These are phyloP conservation scores for Chaetodon trifascialis DNA, from an alignment of 2,113 vertebrate species.

Conservation along the genomic window DNA sequence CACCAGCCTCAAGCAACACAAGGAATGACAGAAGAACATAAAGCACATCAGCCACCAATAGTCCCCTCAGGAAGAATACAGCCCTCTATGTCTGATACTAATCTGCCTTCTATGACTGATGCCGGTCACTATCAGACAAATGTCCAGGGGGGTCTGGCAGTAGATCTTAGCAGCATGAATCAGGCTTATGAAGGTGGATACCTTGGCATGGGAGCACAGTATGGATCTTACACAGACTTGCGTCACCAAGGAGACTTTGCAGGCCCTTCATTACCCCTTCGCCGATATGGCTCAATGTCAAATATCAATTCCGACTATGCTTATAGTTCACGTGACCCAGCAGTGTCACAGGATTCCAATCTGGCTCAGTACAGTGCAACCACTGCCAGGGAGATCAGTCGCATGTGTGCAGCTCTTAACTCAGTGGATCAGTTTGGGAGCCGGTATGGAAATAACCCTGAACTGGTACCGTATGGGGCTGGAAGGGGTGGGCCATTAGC, in stretches of 20 bases:
- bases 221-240: constrained; percentile 95
- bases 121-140: constrained; percentile 87
- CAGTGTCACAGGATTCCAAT: constrained; percentile 91
- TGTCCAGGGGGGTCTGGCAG: constrained; percentile 88
- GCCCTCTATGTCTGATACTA: constrained; percentile 96
- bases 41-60: constrained; percentile 81
- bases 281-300: constrained; percentile 95
- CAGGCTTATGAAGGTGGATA: constrained; percentile 91
- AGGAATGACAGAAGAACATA: constrained; percentile 86
- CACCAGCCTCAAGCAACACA: constrained; percentile 78
- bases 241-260: constrained; percentile 91
- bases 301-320: constrained; percentile 94
- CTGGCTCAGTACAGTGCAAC: constrained; percentile 97
- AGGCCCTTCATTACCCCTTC: constrained; percentile 89
- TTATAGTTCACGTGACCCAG: constrained; percentile 86
- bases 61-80: constrained; percentile 88
- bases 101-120: constrained; percentile 87
- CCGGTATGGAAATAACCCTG: constrained; percentile 87
- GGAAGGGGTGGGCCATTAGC: constrained; percentile 82
- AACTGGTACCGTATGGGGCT: constrained; percentile 89
- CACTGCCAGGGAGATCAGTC: constrained; percentile 96
- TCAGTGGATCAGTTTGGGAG: constrained; percentile 95
- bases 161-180: constrained; percentile 93
- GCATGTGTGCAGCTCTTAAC: constrained; percentile 98
- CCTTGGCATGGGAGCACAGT: constrained; percentile 92